A percentile compares a stretch with the other conserved stretches of the same genome.
Conservation (phyloP, 2,888 invertebrate genomes). For the Scaptomyza cyrtandrae region DNA sequence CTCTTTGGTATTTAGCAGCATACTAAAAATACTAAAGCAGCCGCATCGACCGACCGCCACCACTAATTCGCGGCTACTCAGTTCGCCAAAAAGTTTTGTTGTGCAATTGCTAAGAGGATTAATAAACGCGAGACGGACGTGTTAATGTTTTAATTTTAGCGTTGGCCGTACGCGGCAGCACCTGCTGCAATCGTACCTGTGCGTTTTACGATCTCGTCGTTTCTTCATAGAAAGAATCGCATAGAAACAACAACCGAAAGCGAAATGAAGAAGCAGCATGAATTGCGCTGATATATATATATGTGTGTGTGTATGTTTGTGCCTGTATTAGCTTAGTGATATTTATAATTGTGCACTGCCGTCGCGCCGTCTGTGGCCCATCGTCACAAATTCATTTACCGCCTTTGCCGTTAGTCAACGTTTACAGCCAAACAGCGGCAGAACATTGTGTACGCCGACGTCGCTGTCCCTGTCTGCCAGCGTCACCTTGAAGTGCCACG, state of each 20-base stretch:
- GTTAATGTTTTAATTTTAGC: not conserved
- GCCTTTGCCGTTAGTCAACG: slow-evolving; percentile 49
- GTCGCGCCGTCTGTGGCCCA: slow-evolving; percentile 25
- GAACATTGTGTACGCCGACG: slow-evolving; percentile 32
- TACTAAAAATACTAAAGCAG: not conserved
- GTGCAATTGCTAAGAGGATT: slow-evolving; percentile 59
- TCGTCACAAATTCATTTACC: slow-evolving; percentile 55
- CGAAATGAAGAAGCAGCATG: slow-evolving; percentile 45
- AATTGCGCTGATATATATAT: slow-evolving; percentile 28
- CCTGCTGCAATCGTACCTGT: slow-evolving; percentile 6
- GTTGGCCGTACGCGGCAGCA: slow-evolving; percentile 14
- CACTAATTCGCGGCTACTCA: slow-evolving; percentile 33
- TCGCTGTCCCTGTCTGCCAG: slow-evolving; percentile 18
- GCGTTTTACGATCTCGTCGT: slow-evolving; percentile 10
- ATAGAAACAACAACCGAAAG: slow-evolving; percentile 31
- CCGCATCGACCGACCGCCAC: slow-evolving; percentile 22
- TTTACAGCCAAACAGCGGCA: slow-evolving; percentile 43
- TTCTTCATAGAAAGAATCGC: slow-evolving; percentile 9
- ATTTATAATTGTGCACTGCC: slow-evolving; percentile 68
- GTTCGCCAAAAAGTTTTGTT: slow-evolving; percentile 47
- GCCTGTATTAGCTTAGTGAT: slow-evolving; percentile 69
- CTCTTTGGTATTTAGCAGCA: slow-evolving; percentile 11
- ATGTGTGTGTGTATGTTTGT: slow-evolving; percentile 33
- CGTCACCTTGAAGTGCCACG: slow-evolving; percentile 61
- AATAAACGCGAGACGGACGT: slow-evolving; percentile 7